Conservation (phyloP, 2,888 invertebrate species). For the Polymixis lichenea region DNA sequence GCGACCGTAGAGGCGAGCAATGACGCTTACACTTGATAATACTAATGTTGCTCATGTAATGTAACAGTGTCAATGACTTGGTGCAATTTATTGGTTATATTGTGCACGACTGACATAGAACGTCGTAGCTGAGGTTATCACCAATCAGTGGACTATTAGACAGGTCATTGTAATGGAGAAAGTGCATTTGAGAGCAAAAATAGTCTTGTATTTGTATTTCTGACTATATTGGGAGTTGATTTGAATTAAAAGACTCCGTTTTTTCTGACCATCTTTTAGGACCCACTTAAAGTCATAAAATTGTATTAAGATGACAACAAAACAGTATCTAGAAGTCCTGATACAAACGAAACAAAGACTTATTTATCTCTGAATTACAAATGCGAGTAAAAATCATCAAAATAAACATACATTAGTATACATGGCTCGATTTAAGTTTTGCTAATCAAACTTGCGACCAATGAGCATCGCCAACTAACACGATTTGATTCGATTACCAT, state of each 20-base stretch:
- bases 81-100: slow-evolving; percentile 83
- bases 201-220: slow-evolving; percentile 5
- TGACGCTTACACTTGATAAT: slow-evolving; percentile 88
- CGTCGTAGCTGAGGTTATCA: slow-evolving; percentile 73
- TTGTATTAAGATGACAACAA: too few species aligned
- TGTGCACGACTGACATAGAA: slow-evolving; percentile 74
- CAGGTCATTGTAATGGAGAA: slow-evolving; percentile 69
- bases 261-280: neutral
- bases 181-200: slow-evolving; percentile 29
- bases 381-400: slow-evolving; percentile 60
- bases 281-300: too few species aligned
- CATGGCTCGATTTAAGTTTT: slow-evolving; percentile 64
- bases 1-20: slow-evolving; percentile 78
- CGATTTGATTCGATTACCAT: slow-evolving; percentile 70
- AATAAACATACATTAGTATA: slow-evolving; percentile 65
- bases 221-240: neutral
- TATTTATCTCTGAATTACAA: slow-evolving; percentile 32
- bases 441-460: slow-evolving; percentile 68
- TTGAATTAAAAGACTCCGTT: slow-evolving; percentile 4
- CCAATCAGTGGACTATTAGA: slow-evolving; percentile 72
- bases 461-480: slow-evolving; percentile 65
- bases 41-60: slow-evolving; percentile 85
- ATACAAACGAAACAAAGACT: slow-evolving; percentile 43
- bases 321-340: neutral
- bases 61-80: slow-evolving; percentile 87